Conservation (phyloP, 2,888 invertebrate genomes). For the Eilema depressum region DNA sequence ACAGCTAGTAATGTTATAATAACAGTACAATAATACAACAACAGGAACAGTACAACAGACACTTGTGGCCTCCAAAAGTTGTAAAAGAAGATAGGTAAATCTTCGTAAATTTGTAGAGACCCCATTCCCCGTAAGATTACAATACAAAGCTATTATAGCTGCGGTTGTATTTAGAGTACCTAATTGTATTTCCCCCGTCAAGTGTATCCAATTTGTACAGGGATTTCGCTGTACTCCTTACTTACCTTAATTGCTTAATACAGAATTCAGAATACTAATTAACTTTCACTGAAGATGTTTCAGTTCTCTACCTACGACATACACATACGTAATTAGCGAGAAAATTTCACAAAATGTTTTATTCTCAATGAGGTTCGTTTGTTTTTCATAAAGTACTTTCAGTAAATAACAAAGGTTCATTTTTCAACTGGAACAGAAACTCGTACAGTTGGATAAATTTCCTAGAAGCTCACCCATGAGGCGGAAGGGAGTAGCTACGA, state of each 20-base stretch:
- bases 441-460: background rate
- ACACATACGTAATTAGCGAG: background rate
- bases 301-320: background rate
- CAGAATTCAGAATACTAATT: constrained; percentile 4
- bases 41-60: background rate
- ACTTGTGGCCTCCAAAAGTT: background rate
- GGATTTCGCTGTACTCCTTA: background rate
- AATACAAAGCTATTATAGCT: constrained; percentile 1
- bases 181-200: constrained; percentile 2
- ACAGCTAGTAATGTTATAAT: no score
- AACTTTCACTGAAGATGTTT: constrained; percentile 1
- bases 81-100: background rate
- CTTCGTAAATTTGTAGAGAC: background rate
- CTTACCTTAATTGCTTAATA: constrained; percentile 4
- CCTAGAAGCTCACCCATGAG: background rate
- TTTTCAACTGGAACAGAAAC: background rate
- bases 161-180: constrained; percentile 6
- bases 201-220: constrained; percentile 1
- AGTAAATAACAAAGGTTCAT: background rate
- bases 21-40: no score
- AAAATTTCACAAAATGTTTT: background rate
- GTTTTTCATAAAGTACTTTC: background rate
- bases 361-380: background rate
- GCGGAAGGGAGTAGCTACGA: background rate
- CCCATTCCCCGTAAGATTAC: background rate